Base-by-base conservation (phyloP, 1,140 invertebrate genomes). In the Megalonaias nervosa region DNA sequence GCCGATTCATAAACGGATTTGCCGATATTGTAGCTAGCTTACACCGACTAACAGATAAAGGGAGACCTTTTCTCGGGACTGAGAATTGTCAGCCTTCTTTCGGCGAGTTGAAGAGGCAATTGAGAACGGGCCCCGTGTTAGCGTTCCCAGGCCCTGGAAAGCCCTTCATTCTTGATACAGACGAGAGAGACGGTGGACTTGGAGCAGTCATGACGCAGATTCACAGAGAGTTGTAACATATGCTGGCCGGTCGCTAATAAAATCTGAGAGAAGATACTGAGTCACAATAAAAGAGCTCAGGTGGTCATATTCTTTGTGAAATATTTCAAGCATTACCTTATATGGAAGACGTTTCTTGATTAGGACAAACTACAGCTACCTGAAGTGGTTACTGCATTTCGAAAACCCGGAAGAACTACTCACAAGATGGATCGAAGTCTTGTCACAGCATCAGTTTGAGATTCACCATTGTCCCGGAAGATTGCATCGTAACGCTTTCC, bases 171-270 rank as follows among this genome's bases (percentile, higher is more conserved):
- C 21, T 87, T 31, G 77, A 84, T 21, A 80, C 67, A 15, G 86
- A 86, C 64, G 82, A 77, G 26, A 75, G 72, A 48, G 79, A 83
- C 21, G 2, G 56, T n/a, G 85, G 71, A n/a, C 38, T 86, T 16
- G 87, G 83, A 48, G 80, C 81, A 14, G 82, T 85, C 6, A 75
- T 88, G 57, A 79, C 79, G 4, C 88, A 89, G 75, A 61, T 62
- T n/a, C 64, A 82, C 38, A 79, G 59, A 31, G 71, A 17, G 73
- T 82, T 3, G 79, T 85, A 5, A 55, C 21, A 17, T 80, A 71
- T 68, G 73, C 68, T 12, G 72, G 78, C 31, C 66, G 59, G 5
- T 67, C 61, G 5, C 48, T 75, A 1, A 23, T 4, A 15, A 67
- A 58, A 38, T 38, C 48, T 31, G 61, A 74, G 21, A 58, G n/a